Evolutionary conservation across 2,888 invertebrate genomes (phyloP), one percentile per base, ranked within the genome.

Genomic region (Branchipolynoe longqiensis): DNA sequence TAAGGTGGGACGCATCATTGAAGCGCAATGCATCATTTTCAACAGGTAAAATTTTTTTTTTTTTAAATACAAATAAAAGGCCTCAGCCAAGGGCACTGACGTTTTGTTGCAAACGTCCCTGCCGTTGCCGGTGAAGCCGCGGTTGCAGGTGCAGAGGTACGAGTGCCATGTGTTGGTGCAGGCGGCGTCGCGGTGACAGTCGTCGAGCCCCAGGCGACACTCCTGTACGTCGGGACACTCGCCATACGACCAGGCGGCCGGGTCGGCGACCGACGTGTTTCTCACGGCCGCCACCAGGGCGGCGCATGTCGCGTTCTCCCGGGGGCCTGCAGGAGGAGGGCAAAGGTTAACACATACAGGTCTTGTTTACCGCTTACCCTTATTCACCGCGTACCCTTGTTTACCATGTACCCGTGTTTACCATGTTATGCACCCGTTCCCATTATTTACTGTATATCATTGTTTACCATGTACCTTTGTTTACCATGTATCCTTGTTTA

Each of bases 141-240:
- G 88, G 81, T 92, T 91, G 88, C 98, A 98, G 88, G 96, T 96
- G 92, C 98, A 98, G 85, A 96, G 96, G 93, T 96, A 98, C 0
- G 97, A 97, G 0, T 97, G 97, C 91, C 97, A 97, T 0, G 97
- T 98, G 92, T 98, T 98, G 83, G 96, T 96, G 93, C 98, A 99
- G 56, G 97, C 96, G 6, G 98, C 98, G 92, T 98, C 96, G 85
- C 96, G 95, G 94, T 98, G 98, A 91, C 98, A 98, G 92, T 98
- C 96, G 92, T 98, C 97, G 36, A 98, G 94, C 0, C 96, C 96
- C 12, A 98, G 95, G 0, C 96, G 96, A 91, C 98, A 98, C 94
- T 98, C 98, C 92, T 98, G 97, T 0, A 98, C 97, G 93, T 98
- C 98, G 0, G 98, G 98, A 86, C 93, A 93, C 96, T 98, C 0